Evolutionary conservation across 2,797 vertebrate species (phyloP), one percentile per base, ranked within the genome.

Genomic region (Atherinosoma microstoma): DNA sequence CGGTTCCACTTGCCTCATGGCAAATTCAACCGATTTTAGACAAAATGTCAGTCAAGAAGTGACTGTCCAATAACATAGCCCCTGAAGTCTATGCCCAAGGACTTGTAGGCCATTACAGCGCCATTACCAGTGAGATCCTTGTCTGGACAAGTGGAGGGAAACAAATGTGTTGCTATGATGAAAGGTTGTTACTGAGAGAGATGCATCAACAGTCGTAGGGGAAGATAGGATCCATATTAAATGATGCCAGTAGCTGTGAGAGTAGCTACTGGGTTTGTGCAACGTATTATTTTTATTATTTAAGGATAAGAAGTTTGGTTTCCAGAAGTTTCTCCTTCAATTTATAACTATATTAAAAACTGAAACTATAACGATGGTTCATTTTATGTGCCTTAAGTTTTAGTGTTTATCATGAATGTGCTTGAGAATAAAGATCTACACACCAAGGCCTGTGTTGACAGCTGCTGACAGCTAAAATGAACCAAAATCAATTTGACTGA

Each of bases 51-150:
- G 79, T 89, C 78, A 84, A 75, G 72, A 73, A 73, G 78, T 58
- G 84, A 58, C 70, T 78, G 79, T 70, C 91, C 83, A 79, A 88
- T 91, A 88, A 86, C 80, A 75, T 73, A 80, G 80, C 78, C 78
- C 86, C 85, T 87, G 72, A 58, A 85, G 75, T 75, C 73, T 2
- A 57, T 77, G 84, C 82, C 80, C 83, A 85, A 90, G 73, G 85
- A 92, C 78, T 84, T 85, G 81, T 49, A 76, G 79, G 75, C 82
- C 82, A 89, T 87, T 84, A 90, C 79, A 88, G 70, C 62, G 74
- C 84, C 84, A 90, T 91, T 91, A 89, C 73, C 64, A 81, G 83
- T 80, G 83, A 86, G 88, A 90, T 73, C 87, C 70, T 72, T 85
- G 83, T 91, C 84, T 84, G 80, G 82, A 87, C 87, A 87, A 83